Base-by-base conservation (phyloP, 2,888 invertebrate genomes). In the Galeopsomyia nigrocyanea region DNA sequence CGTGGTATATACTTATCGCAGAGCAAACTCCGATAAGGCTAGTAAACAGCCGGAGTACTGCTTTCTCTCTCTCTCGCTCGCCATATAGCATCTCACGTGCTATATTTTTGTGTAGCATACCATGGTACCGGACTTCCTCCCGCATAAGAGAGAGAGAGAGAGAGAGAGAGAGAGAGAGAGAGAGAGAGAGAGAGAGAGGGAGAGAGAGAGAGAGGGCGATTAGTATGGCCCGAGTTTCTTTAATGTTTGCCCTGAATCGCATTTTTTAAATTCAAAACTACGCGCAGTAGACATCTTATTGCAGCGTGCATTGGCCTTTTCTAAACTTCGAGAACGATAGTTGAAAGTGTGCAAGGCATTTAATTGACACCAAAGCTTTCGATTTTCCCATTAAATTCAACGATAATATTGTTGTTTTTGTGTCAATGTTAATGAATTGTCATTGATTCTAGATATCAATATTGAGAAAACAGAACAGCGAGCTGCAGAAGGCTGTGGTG, bases 11-110 rank as follows among this genome's bases (percentile, higher is more conserved):
- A 51, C 46, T 83, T 86, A 86, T 86, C 86, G 81, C 81, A 83
- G 77, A 78, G 80, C 82, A 86, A 85, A 86, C 85, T 80, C 78
- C 83, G 86, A 86, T 86, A 86, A 86, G 84, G 74, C 80, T 79
- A 70, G 82, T 81, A 84, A 85, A 86, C 83, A 86, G 81, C 80
- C 57, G 1, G 50, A 47, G 81, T 76, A 76, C 81, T 79, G 13
- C 53, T 31, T 31, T 31, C 7, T 39, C 46, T 39, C 16, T 21
- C 2, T n/a, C 53, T 63, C 53, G n/a, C 31, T 53, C n/a, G 7
- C 22, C 16, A 58, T 26, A 47, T 22, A 7, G 16, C 21, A n/a
- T 39, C 17, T 39, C 64, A 3, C 22, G 46, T n/a, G n/a, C 19
- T 47, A 39, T 39, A 39, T 39, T 49, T 49, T 22, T 2, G 16